A percentile compares a stretch with the other conserved stretches of the same genome.
Conservation (phyloP, 2,888 invertebrate genomes). For the Drosophila putrida region DNA sequence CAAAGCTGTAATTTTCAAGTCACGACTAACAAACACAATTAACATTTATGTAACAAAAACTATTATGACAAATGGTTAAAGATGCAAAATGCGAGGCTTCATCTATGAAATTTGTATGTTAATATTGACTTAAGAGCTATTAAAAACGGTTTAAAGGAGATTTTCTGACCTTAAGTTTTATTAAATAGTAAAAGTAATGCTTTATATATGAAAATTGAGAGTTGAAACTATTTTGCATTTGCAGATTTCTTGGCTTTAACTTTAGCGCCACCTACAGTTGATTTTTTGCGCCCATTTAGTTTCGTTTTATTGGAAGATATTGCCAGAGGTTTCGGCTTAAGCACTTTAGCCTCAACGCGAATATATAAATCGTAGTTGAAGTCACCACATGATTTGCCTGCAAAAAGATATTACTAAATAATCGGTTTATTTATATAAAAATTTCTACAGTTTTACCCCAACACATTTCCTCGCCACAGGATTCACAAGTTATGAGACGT, state of each 20-base stretch:
- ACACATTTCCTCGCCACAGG: slow-evolving; percentile 95
- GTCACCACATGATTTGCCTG: slow-evolving; percentile 84
- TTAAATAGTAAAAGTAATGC: too few species aligned
- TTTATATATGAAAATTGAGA: background rate
- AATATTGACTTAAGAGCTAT: background rate
- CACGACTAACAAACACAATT: slow-evolving; percentile 29
- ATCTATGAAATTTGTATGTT: background rate
- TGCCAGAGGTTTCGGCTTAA: slow-evolving; percentile 79
- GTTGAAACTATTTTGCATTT: slow-evolving; percentile 43
- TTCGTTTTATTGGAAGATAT: slow-evolving; percentile 76
- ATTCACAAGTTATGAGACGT: slow-evolving; percentile 90
- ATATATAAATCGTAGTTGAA: slow-evolving; percentile 85
- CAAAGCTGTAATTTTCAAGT: slow-evolving; percentile 15
- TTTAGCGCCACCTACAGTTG: slow-evolving; percentile 67
- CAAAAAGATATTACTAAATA: background rate
- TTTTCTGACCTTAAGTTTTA: background rate
- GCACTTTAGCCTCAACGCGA: slow-evolving; percentile 82
- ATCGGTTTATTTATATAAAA: background rate
- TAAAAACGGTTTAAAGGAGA: slow-evolving; percentile 7
- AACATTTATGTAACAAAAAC: slow-evolving; percentile 16
- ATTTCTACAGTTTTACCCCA: slow-evolving; percentile 86
- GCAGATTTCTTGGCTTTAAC: slow-evolving; percentile 77
- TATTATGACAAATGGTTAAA: slow-evolving; percentile 15
- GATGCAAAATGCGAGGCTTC: background rate
- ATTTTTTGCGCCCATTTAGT: slow-evolving; percentile 81